phyloP scores from a whole-genome alignment of 2,113 vertebrate genomes.

The Cavia porcellus region DNA sequence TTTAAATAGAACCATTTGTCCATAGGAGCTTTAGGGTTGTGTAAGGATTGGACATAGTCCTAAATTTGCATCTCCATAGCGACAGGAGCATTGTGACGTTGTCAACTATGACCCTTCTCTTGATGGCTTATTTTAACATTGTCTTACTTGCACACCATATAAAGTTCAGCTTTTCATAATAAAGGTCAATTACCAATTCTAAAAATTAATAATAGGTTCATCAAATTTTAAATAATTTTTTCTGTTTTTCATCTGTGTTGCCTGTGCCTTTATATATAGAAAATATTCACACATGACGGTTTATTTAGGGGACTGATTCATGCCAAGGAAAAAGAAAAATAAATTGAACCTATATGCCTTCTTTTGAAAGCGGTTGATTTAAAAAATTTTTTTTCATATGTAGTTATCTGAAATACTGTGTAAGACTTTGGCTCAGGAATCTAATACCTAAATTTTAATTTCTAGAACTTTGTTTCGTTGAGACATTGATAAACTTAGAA shows the following conservation, averaged over 20 bases:
- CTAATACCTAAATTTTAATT: conserved; percentile 20
- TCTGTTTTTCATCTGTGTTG: background rate
- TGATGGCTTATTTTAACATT: conserved; percentile 57
- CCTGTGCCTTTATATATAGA: background rate
- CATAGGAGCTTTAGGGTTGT: conserved; percentile 39
- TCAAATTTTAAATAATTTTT: background rate
- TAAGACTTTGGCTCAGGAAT: background rate
- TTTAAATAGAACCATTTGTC: conserved; percentile 68
- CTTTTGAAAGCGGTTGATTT: background rate
- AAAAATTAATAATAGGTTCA: conserved; percentile 19
- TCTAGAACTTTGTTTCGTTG: background rate
- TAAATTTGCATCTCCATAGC: conserved; percentile 58
- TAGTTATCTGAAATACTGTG: conserved; percentile 37
- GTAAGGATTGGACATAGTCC: conserved; percentile 48
- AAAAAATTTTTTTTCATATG: background rate
- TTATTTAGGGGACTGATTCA: conserved; percentile 46
- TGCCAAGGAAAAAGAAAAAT: conserved; percentile 48
- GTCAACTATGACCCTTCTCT: background rate
- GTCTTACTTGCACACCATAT: background rate
- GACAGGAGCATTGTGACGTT: conserved; percentile 61
- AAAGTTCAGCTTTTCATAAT: conserved; percentile 32
- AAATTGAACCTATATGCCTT: conserved; percentile 11
- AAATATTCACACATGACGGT: conserved; percentile 8
- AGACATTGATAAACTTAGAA: background rate
- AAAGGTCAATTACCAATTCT: conserved; percentile 59